Evolutionary conservation across 2,113 vertebrate genomes (phyloP).

Genomic region (Malurus melanocephalus): DNA sequence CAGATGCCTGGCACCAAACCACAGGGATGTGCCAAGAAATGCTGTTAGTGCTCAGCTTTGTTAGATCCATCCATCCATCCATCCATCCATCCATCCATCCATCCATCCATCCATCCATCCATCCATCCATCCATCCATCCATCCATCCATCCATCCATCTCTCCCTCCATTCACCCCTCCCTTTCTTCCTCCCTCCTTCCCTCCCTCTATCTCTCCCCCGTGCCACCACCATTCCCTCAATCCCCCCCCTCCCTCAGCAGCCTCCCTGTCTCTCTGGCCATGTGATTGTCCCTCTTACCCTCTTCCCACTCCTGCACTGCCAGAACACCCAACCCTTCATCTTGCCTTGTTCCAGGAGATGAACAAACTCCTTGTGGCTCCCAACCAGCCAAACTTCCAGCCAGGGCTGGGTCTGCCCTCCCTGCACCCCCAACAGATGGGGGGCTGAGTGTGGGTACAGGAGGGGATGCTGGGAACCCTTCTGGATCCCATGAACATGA

Average conservation of each 20-base stretch:
- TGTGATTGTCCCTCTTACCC: neutral
- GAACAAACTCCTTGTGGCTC: neutral
- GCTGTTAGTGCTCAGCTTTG: neutral
- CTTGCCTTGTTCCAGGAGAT: neutral
- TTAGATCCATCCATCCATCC: neutral
- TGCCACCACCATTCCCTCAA: neutral
- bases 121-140: too few species aligned
- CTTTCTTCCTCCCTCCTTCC: neutral
- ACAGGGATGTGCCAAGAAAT: neutral
- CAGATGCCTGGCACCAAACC: accelerated
- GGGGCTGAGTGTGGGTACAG: neutral
- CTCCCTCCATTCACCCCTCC: neutral
- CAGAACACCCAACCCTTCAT: neutral
- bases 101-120: too few species aligned
- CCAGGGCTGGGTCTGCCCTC: neutral
- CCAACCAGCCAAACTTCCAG: neutral
- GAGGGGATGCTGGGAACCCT: neutral
- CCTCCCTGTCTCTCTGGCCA: neutral
- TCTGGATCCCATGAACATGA: neutral
- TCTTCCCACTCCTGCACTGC: neutral
- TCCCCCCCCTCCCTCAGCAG: neutral
- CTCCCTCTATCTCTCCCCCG: neutral
- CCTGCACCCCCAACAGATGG: neutral
- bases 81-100: neutral
- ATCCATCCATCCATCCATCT: neutral